These are phyloP conservation scores for Sepiola atlantica DNA, from an alignment of 2,888 invertebrate genomes.

Conservation along the genomic window DNA sequence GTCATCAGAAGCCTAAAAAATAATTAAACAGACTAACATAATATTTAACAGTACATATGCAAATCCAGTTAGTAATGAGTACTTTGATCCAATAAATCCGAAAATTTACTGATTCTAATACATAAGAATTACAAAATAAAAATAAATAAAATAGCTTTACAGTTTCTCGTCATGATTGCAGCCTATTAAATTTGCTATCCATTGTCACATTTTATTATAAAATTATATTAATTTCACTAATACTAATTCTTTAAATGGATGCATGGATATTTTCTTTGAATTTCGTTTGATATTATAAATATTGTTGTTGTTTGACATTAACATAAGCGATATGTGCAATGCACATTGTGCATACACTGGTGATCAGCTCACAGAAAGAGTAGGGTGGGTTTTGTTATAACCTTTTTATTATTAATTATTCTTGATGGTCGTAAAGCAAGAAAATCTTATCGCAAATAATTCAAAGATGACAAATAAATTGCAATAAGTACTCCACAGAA, in stretches of 20 bases:
- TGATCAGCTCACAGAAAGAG: background rate
- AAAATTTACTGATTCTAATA: background rate
- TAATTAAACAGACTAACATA: no score
- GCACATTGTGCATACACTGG: no score
- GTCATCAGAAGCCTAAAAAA: no score
- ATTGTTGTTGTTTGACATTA: constrained; percentile 20
- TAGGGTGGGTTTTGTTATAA: background rate
- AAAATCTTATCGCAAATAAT: background rate
- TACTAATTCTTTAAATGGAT: background rate
- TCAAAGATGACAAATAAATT: background rate
- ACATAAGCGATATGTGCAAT: background rate
- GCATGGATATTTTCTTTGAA: background rate
- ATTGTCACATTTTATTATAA: background rate
- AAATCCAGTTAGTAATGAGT: background rate
- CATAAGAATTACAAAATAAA: background rate
- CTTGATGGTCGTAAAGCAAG: background rate
- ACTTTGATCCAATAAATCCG: background rate
- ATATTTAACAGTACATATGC: no score
- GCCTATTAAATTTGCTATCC: background rate
- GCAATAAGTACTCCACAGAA: background rate
- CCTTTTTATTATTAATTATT: background rate
- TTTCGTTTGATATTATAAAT: background rate
- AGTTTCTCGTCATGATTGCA: background rate
- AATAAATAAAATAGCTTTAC: background rate
- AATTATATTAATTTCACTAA: background rate